phyloP scores from a whole-genome alignment of 2,888 invertebrate species.

The Tiliacea citrago region DNA sequence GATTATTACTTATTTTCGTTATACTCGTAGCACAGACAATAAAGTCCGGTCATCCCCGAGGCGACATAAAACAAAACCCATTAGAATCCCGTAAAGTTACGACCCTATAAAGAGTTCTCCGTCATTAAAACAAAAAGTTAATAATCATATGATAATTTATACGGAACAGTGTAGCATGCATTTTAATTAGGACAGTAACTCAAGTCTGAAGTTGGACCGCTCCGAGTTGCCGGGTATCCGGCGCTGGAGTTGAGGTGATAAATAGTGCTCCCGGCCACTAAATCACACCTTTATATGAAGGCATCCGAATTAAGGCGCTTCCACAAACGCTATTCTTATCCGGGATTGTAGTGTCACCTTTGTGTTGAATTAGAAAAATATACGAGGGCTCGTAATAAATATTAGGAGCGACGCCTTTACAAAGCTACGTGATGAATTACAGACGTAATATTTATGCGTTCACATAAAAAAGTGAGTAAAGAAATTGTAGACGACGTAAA shows the following conservation, averaged over 20 bases:
- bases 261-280: constrained; percentile 74
- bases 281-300: constrained; percentile 78
- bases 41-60: constrained; percentile 60
- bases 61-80: constrained; percentile 67
- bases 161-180: constrained; percentile 68
- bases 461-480: constrained; percentile 51
- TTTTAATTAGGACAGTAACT: constrained; percentile 72
- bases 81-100: constrained; percentile 69
- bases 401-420: constrained; percentile 44
- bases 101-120: constrained; percentile 67
- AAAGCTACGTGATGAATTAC: constrained; percentile 54
- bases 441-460: constrained; percentile 35
- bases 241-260: constrained; percentile 66
- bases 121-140: constrained; percentile 71
- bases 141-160: constrained; percentile 70
- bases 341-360: constrained; percentile 62
- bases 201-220: constrained; percentile 68
- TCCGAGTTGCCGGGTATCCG: constrained; percentile 64
- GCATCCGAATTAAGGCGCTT: constrained; percentile 68
- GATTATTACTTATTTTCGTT: constrained; percentile 66
- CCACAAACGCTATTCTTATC: constrained; percentile 59
- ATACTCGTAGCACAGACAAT: constrained; percentile 55
- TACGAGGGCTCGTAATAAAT: constrained; percentile 52
- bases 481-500: constrained; percentile 34
- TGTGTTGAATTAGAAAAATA: constrained; percentile 67